Evolutionary conservation across 2,797 vertebrate genomes (phyloP), one percentile per base, ranked within the genome.

Genomic region (Melanotaenia trifasciata): DNA sequence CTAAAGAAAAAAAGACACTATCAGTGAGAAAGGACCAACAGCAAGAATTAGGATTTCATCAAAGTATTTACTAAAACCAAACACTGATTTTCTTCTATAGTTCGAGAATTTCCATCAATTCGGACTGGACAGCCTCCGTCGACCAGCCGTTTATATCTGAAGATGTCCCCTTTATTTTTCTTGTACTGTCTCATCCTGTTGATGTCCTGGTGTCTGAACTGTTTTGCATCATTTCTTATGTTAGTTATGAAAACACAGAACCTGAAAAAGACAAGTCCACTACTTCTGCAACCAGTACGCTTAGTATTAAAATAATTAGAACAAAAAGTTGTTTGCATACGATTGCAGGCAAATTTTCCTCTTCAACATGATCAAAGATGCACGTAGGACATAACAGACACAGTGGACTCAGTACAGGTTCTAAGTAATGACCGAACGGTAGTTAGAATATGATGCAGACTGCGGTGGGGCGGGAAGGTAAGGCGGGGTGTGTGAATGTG

Each of bases 381-480:
- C 57, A 80, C 12, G 4, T 4, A 24, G 16, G 24, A 47, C 14
- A 45, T 64, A 54, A 56, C 58, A 22, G 53, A 68, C 53, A 66
- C 62, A 69, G 79, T 58, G 58, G 35, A 58, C 33, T 56, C 35
- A 36, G 35, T 7, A 10, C 16, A 45, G 58, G 64, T 14, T 35
- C 22, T 54, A 18, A 64, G 26, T 26, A 26, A 26, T 26, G 26
- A 26, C 26, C 26, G 26, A 76, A 79, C 70, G 70, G 63, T 76
- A 67, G 73, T 61, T 68, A 63, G 68, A 64, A 76, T 78, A 85
- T 79, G 28, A 80, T 50, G 22, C 22, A 4, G 75, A 61, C 35
- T 36, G 9, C 35, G 35, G 35, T 8, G 7, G 35, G 35, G 35
- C 4, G 32, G 32, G 2, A 7, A 7, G 32, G 32, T 4, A 7